Evolutionary conservation across 2,888 invertebrate genomes (phyloP), one percentile per base, ranked within the genome.

Genomic region (Mimumesa dahlbomi): DNA sequence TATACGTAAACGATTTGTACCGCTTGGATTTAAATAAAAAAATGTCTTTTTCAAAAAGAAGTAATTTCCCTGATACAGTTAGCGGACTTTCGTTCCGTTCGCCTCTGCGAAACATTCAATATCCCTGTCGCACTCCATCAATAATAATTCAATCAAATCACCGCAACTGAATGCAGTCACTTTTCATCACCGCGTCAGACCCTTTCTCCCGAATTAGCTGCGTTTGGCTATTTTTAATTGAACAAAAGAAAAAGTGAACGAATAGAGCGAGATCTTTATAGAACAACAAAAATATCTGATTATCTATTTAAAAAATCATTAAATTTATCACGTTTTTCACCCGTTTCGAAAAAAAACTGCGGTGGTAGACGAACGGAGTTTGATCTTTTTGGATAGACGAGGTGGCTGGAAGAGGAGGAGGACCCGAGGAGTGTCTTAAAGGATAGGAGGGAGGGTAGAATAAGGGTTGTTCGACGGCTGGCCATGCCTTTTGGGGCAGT

Each of bases 401-500:
- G 13, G 49, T 9, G 42, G n/a, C 14, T 7, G 19, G 31, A 48
- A 5, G 40, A 25, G 29, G 21, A 42, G 22, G 42, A 56, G 58
- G 49, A 43, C 42, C 40, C 22, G 43, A 57, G 69, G 61, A 68
- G 61, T 25, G 25, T 25, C 40, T 57, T 72, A 70, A 59, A 34
- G 19, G 53, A 22, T 40, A 40, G 46, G 49, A 54, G 54, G 34
- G 50, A 63, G 56, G 19, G n/a, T 18, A 38, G 56, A 48, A 63
- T 72, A 72, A 73, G 75, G 77, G 71, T 80, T 73, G 73, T 73
- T 77, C 65, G 73, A 80, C 57, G 77, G 75, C 64, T 79, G 71
- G 73, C 58, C 64, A 59, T 75, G 65, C 74, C 80, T 81, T 82
- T 82, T 82, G 82, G 82, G 82, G 82, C 82, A 82, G 81, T 78